Percentiles rank a stretch among this genome's conserved stretches.
These are phyloP conservation scores for Chelonus formosanus DNA, from an alignment of 2,888 invertebrate genomes.

Conservation along the genomic window DNA sequence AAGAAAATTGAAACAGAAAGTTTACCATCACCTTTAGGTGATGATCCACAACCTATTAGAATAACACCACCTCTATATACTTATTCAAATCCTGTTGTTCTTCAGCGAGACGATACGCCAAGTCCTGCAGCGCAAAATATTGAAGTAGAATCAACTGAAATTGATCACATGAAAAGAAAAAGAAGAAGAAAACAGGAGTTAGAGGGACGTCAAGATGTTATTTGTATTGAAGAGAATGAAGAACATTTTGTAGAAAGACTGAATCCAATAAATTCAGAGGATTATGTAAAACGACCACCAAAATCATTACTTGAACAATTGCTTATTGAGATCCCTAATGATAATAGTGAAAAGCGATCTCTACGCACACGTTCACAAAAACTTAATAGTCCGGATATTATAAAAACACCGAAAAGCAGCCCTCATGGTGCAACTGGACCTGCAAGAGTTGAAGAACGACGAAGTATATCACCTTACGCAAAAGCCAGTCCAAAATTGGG, in stretches of 20 bases:
- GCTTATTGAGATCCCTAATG: slow-evolving; percentile 83
- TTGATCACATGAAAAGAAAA: slow-evolving; percentile 60
- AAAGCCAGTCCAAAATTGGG: slow-evolving; percentile 64
- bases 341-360: slow-evolving; percentile 68
- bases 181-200: slow-evolving; percentile 63
- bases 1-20: slow-evolving; percentile 42
- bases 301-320: slow-evolving; percentile 78
- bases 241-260: slow-evolving; percentile 59
- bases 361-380: slow-evolving; percentile 62
- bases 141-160: slow-evolving; percentile 56
- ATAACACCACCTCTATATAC: slow-evolving; percentile 80
- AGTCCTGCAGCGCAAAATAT: slow-evolving; percentile 61
- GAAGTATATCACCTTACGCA: slow-evolving; percentile 63
- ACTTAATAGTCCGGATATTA: slow-evolving; percentile 61
- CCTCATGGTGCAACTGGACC: slow-evolving; percentile 53
- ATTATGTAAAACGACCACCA: slow-evolving; percentile 55
- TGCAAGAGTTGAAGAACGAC: slow-evolving; percentile 53
- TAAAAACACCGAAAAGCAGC: slow-evolving; percentile 59
- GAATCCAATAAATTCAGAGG: slow-evolving; percentile 54
- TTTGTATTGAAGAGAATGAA: slow-evolving; percentile 61
- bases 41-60: slow-evolving; percentile 76
- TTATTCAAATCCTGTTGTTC: slow-evolving; percentile 77
- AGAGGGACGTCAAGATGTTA: slow-evolving; percentile 61
- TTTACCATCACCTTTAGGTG: slow-evolving; percentile 57
- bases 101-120: slow-evolving; percentile 68